Evolutionary conservation across 2,797 vertebrate species (phyloP).

Genomic region (Emydoidea blandingii): DNA sequence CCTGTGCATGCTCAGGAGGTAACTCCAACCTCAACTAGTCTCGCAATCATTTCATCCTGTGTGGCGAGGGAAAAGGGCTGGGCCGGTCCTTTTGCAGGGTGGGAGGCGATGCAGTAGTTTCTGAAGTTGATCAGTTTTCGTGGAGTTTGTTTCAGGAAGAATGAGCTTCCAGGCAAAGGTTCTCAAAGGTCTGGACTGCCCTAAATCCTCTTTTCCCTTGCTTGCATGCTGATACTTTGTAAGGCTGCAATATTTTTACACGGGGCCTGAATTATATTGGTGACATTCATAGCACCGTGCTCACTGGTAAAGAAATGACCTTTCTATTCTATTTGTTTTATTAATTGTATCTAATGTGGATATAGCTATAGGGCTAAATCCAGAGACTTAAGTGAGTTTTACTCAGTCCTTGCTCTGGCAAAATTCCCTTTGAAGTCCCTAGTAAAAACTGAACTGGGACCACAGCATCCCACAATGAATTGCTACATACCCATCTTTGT

Average conservation of each 20-base stretch:
- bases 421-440: background rate
- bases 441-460: background rate
- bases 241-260: background rate
- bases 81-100: background rate
- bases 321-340: background rate
- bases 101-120: background rate
- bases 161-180: background rate
- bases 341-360: background rate
- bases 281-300: background rate
- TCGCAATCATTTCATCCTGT: too few species aligned
- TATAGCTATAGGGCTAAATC: too few species aligned
- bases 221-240: background rate
- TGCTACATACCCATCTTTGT: background rate
- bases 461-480: background rate
- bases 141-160: background rate
- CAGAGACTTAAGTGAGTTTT: background rate
- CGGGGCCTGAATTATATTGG: background rate
- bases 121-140: background rate
- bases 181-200: background rate
- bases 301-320: background rate
- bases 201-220: background rate
- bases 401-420: background rate
- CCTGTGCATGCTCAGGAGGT: background rate
- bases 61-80: background rate
- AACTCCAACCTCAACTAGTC: background rate